phyloP scores from a whole-genome alignment of 2,888 invertebrate genomes.

The Trisateles emortualis region DNA sequence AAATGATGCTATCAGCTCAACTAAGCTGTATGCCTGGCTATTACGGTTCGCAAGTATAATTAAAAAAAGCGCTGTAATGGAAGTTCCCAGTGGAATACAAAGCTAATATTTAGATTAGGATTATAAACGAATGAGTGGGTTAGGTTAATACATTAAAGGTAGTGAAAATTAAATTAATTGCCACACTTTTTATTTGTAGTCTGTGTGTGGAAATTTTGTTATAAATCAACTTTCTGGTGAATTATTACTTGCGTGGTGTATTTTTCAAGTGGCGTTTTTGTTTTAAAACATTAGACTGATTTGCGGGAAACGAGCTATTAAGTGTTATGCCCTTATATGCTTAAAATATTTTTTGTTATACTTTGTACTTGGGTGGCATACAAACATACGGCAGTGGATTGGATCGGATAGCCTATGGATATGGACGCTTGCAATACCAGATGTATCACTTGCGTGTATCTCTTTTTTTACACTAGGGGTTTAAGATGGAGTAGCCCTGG shows the following conservation, averaged over 20 bases:
- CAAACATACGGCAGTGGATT: too few species aligned
- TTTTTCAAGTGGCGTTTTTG: neutral
- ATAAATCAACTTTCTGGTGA: slow-evolving; percentile 38
- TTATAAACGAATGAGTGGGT: slow-evolving; percentile 38
- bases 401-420: too few species aligned
- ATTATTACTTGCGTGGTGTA: slow-evolving; percentile 18
- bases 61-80: slow-evolving; percentile 26
- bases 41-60: slow-evolving; percentile 14
- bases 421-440: too few species aligned
- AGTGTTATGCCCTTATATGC: too few species aligned
- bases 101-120: slow-evolving; percentile 24
- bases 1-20: slow-evolving; percentile 20
- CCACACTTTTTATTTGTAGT: slow-evolving; percentile 45
- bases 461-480: too few species aligned
- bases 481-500: too few species aligned
- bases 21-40: slow-evolving; percentile 11
- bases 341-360: too few species aligned
- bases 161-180: slow-evolving; percentile 59
- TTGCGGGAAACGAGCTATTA: too few species aligned
- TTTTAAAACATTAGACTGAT: too few species aligned
- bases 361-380: too few species aligned
- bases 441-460: too few species aligned
- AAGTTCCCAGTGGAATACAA: slow-evolving; percentile 15
- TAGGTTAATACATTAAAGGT: slow-evolving; percentile 38
- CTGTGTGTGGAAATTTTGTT: slow-evolving; percentile 46